Evolutionary conservation across 2,113 vertebrate species (phyloP), one percentile per base, ranked within the genome.

Genomic region (Mystacornis crossleyi): DNA sequence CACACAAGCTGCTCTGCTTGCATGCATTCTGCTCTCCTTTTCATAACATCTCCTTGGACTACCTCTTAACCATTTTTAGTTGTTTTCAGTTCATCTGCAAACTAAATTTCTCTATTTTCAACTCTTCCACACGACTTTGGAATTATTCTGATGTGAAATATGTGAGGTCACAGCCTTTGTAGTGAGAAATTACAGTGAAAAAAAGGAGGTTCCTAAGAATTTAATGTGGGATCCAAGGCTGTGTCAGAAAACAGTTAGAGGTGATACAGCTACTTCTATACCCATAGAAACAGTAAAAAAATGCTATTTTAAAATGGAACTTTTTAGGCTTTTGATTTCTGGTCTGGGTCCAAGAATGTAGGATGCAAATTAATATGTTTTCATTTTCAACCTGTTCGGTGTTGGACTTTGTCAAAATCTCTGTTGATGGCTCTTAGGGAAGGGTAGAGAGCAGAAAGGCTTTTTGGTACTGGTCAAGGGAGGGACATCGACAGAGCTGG

Each of bases 81-180:
- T 80, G 43, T 29, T 86, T 80, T 38, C 47, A 55, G 1, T 85
- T 88, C 3, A 4, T 55, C 80, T 89, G 16, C 40, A 60, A 71
- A 47, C 21, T 53, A 64, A 7, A 51, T 69, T 95, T 91, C 25
- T 75, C 42, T n/a, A 1, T 38, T 92, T 79, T 45, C 19, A 51
- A 0, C 10, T 64, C 48, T 25, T 81, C 67, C 42, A 21, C 7
- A 0, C 0, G 2, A 51, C 80, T 43, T 86, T 57, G 21, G 16
- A 62, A n/a, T 78, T 66, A 70, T 0, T 86, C 16, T 26, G 28
- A n/a, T 57, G 12, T 7, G 18, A 57, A 67, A 53, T 71, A 61
- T 45, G 38, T 43, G 43, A 55, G 17, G n/a, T 61, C 43, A 16
- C 28, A 18, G 24, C 75, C 31, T 50, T 34, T 8, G 16, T 79